Evolutionary conservation across 1,140 invertebrate genomes (phyloP).

Genomic region (Sinella curviseta): DNA sequence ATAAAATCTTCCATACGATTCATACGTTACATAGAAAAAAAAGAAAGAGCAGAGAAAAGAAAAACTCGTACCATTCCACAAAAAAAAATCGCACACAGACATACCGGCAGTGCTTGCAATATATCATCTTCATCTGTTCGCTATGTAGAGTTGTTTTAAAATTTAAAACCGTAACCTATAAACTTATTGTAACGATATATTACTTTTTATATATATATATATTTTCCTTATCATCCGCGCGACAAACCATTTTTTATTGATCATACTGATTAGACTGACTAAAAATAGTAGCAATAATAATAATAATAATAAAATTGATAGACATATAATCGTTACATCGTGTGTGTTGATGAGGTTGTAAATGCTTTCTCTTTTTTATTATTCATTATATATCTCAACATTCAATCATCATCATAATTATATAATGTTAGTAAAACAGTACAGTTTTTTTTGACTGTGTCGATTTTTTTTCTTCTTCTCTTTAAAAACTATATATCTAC

Average conservation of each 20-base stretch:
- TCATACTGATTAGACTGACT: conserved; percentile 11
- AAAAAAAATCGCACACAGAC: background rate
- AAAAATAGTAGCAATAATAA: too few relatives aligned
- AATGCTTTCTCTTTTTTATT: background rate
- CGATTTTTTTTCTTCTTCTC: background rate
- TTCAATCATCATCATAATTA: too few relatives aligned
- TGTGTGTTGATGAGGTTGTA: conserved; percentile 6
- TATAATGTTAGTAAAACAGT: background rate
- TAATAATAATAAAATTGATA: conserved; percentile 22
- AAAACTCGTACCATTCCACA: background rate
- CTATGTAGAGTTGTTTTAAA: background rate
- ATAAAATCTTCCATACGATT: too few relatives aligned
- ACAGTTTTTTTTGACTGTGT: background rate
- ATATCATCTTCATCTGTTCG: background rate
- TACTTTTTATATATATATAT: too few relatives aligned
- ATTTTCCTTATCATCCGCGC: background rate
- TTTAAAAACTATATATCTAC: background rate
- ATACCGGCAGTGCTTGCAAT: conserved; percentile 22
- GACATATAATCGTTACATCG: background rate
- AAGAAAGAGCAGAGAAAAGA: background rate
- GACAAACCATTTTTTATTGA: background rate
- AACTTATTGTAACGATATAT: too few relatives aligned
- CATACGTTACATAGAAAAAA: too few relatives aligned
- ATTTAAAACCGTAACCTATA: too few relatives aligned
- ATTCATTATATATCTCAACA: background rate